Percentiles rank a stretch among this genome's conserved stretches.
phyloP scores from a whole-genome alignment of 1,140 invertebrate species.

The Pseudomyrmex sp. region DNA sequence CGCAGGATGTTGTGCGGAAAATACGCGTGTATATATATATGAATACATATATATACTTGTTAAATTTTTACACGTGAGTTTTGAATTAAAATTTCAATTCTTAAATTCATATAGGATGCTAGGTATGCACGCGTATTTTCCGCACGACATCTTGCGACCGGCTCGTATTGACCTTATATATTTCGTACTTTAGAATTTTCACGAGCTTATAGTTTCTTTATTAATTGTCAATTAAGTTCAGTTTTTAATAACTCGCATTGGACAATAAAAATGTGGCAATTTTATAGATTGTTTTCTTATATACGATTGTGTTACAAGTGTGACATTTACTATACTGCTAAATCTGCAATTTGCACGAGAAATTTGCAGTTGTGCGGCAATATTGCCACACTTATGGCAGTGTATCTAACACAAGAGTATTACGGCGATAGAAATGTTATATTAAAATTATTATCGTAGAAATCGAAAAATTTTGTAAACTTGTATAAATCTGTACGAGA shows the following conservation, averaged over 20 bases:
- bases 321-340: slow-evolving; percentile 46
- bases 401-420: neutral
- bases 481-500: neutral
- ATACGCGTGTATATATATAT: too few species aligned
- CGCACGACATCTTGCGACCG: too few species aligned
- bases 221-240: slow-evolving; percentile 37
- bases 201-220: too few species aligned
- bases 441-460: slow-evolving; percentile 24
- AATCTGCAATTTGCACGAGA: slow-evolving; percentile 32
- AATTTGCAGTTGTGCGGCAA: slow-evolving; percentile 18
- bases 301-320: neutral
- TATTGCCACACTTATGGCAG: neutral
- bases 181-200: too few species aligned
- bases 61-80: too few species aligned
- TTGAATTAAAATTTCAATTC: too few species aligned
- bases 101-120: too few species aligned
- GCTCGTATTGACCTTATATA: too few species aligned
- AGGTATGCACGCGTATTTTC: too few species aligned
- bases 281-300: slow-evolving; percentile 37
- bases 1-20: too few species aligned
- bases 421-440: neutral
- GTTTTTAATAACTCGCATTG: slow-evolving; percentile 2
- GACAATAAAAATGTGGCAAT: slow-evolving; percentile 6
- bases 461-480: slow-evolving; percentile 15
- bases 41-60: too few species aligned